Base-by-base conservation (phyloP, 2,797 vertebrate species). In the Arvicola amphibius region DNA sequence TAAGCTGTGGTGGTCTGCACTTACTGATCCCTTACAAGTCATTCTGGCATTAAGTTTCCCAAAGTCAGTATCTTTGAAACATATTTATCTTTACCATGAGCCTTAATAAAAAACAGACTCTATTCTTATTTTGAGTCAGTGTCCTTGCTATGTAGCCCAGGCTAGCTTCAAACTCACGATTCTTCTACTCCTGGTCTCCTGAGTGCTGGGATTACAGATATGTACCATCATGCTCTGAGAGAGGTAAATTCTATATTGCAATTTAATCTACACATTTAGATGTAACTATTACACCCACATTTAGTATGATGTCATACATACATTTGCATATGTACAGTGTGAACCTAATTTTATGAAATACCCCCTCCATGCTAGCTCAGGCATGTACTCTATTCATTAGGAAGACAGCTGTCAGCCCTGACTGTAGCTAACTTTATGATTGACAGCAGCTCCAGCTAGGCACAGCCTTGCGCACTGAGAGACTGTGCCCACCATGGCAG, bases 261-360 rank as follows among this genome's bases (percentile, higher is more conserved):
- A 90, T 19, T 8, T 25, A 67, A n/a, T 48, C 48, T 80, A 48
- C 32, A 90, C 14, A 88, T 76, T 65, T 67, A 19, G 61, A 92
- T 40, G 13, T 79, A 65, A 43, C 63, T 40, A 34, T 29, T 16
- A 74, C 10, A 56, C 2, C 61, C 12, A 53, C 63, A 48, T 34
- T 40, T 43, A 69, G 37, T 53, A 29, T 34, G 56, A 10, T 77
- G n/a, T 59, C 69, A 67, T 4, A 85, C 14, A 79, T 46, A 19
- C 25, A 73, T 2, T 69, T 23, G 53, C 34, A 69, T 23, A 80
- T 5, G 80, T 6, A 51, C 1, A 61, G 71, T 91, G 53, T 78
- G 40, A 94, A 92, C 87, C 34, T 74, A 67, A 2, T 95, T 89
- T 92, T 79, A 77, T 77, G 29, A 85, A 92, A 91, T 7, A 88